These are phyloP conservation scores for Okapia johnstoni DNA, from an alignment of 2,113 vertebrate species.

Conservation along the genomic window DNA sequence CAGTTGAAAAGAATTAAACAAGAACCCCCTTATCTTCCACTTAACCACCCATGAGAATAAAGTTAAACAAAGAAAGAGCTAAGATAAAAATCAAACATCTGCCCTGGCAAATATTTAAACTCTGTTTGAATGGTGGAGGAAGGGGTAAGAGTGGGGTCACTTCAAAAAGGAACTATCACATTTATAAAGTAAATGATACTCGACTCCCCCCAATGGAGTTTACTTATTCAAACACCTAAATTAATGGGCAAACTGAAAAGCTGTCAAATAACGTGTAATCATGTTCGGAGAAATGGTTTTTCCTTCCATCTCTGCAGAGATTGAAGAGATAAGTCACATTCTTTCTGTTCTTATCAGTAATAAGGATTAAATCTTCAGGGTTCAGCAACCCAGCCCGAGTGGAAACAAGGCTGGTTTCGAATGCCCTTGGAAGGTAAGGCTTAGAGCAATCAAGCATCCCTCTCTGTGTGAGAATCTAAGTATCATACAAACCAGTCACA, in stretches of 20 bases:
- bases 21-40: conserved; percentile 78
- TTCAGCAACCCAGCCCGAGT: background rate
- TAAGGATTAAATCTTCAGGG: conserved; percentile 55
- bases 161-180: conserved; percentile 75
- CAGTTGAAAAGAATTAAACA: conserved; percentile 70
- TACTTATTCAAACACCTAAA: conserved; percentile 72
- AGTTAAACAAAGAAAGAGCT: conserved; percentile 80
- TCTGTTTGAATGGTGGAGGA: conserved; percentile 59
- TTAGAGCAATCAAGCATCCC: background rate
- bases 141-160: conserved; percentile 54
- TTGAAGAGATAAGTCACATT: conserved; percentile 69
- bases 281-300: conserved; percentile 63
- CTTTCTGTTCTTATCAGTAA: conserved; percentile 70
- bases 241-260: conserved; percentile 50
- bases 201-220: conserved; percentile 40
- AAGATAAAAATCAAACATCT: conserved; percentile 78
- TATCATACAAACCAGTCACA: background rate
- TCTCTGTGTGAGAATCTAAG: background rate
- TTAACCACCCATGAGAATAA: conserved; percentile 76
- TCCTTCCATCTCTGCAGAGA: conserved; percentile 62
- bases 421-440: conserved; percentile 8
- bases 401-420: background rate
- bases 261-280: conserved; percentile 73
- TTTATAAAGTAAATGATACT: conserved; percentile 74
- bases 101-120: conserved; percentile 84